Percentiles rank a stretch among this genome's conserved stretches.
Evolutionary conservation across 2,797 vertebrate species (phyloP).

Genomic region (Eremophila alpestris): DNA sequence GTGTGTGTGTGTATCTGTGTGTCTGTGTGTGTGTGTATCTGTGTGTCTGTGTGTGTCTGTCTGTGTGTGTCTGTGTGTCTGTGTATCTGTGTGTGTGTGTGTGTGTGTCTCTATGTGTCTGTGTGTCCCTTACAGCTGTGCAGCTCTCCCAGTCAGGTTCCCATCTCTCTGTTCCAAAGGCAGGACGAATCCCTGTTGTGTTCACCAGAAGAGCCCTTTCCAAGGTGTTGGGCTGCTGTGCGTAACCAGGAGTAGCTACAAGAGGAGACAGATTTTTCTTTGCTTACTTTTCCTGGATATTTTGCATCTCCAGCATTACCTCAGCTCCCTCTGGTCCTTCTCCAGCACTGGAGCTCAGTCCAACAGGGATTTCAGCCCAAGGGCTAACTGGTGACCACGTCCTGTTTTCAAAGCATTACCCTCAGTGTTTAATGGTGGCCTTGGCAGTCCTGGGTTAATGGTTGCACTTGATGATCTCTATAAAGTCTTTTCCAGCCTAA

Average conservation of each 20-base stretch:
- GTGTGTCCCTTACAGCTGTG: background rate
- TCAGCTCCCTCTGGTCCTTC: background rate
- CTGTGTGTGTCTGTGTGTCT: background rate
- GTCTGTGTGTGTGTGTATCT: background rate
- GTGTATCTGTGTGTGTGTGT: background rate
- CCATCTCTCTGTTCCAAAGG: background rate
- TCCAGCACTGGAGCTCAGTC: background rate
- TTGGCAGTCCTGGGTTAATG: background rate
- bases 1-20: background rate
- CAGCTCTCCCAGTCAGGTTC: background rate
- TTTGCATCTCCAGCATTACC: background rate
- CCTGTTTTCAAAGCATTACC: background rate
- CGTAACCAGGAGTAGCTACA: background rate
- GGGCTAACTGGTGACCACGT: background rate
- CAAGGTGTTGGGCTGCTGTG: background rate
- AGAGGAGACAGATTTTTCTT: background rate
- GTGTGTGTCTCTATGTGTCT: background rate
- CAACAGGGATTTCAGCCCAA: background rate
- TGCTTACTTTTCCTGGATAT: background rate
- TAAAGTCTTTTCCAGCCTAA: background rate
- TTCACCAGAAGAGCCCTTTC: background rate
- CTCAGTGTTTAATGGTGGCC: rapidly evolving
- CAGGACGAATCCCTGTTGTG: background rate
- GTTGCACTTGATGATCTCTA: background rate
- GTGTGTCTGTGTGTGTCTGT: background rate